Percentiles rank a stretch among this genome's conserved stretches.
Conservation (phyloP, 1,140 invertebrate genomes). For the Diploscapter pachys region DNA sequence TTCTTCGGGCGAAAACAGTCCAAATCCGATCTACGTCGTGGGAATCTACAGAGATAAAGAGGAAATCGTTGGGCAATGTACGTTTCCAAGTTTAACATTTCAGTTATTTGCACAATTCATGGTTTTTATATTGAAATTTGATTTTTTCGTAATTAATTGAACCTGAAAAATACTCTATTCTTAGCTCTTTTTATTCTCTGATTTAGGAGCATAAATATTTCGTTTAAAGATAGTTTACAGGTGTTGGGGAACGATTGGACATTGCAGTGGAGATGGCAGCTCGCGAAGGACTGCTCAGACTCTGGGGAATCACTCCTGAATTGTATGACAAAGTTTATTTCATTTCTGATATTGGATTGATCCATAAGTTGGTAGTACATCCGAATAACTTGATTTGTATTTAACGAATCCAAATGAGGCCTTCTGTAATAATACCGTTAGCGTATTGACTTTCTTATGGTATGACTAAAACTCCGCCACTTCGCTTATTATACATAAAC, state of each 20-base stretch:
- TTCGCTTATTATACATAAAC: too few relatives aligned
- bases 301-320: constrained; percentile 45
- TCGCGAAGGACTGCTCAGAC: constrained; percentile 43
- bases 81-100: neutral
- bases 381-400: constrained; percentile 8
- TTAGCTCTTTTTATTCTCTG: too few relatives aligned
- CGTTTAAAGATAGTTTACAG: constrained; percentile 24
- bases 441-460: neutral
- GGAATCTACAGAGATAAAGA: constrained; percentile 49
- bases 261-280: constrained; percentile 55
- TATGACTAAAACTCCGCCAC: neutral
- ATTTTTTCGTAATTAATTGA: neutral
- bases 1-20: constrained; percentile 39
- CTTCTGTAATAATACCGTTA: neutral
- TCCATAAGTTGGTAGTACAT: constrained; percentile 4
- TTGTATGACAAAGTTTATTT: constrained; percentile 20
- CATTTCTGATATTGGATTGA: constrained; percentile 32
- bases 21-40: constrained; percentile 52
- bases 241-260: constrained; percentile 45
- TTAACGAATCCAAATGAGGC: too few relatives aligned
- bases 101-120: too few relatives aligned
- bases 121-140: constrained; percentile 30
- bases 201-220: too few relatives aligned
- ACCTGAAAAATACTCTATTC: too few relatives aligned
- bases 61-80: constrained; percentile 45